Base-by-base conservation (phyloP, 92 coral and sea anemone species). In the Phymanthus crucifer region DNA sequence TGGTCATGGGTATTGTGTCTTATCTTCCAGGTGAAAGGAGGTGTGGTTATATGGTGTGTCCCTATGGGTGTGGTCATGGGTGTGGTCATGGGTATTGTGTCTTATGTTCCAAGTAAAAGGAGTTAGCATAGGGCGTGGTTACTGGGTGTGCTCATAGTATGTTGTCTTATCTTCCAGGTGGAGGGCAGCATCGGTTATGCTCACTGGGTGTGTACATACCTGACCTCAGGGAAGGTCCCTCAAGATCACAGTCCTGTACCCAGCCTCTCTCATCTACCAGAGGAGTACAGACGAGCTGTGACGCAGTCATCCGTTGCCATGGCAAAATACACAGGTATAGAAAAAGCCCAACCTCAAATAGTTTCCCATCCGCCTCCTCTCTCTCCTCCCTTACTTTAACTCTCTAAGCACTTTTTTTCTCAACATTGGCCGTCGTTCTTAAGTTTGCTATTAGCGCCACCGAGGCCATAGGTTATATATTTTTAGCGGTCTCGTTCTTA, bases 121-220 rank as follows among this genome's bases (percentile, higher is more conserved):
- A n/a, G n/a, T n/a, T 34, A 88, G 88, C 67, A 83, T 93, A 23
- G 98, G 98, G 35, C 93, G 84, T 73, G 93, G 95, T 23, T 90
- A 89, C 78, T 95, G 98, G 98, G 92, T 93, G 40, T 93, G 98
- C 19, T 40, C 24, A 67, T 26, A 17, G 27, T 43, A 29, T 17
- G 37, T 26, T 32, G 58, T 10, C 27, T 38, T 74, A 14, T 50
- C 27, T 48, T 27, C 34, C 78, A 95, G 99, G 89, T 84, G 2
- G 99, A 95, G 74, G 97, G 99, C 29, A 88, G 91, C 61, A 84
- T 93, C 16, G 99, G 99, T 37, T 95, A 88, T 74, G 92, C 96
- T 24, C 92, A 89, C 80, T 95, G 99, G 99, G 91, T 93, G 29
- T 95, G 99, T 45, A 81, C 82, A 3, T 80, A 80, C 73, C 84